A percentile compares a stretch with the other conserved stretches of the same genome.
phyloP scores from a whole-genome alignment of 2,888 invertebrate genomes.

The Epistrophe eligans region DNA sequence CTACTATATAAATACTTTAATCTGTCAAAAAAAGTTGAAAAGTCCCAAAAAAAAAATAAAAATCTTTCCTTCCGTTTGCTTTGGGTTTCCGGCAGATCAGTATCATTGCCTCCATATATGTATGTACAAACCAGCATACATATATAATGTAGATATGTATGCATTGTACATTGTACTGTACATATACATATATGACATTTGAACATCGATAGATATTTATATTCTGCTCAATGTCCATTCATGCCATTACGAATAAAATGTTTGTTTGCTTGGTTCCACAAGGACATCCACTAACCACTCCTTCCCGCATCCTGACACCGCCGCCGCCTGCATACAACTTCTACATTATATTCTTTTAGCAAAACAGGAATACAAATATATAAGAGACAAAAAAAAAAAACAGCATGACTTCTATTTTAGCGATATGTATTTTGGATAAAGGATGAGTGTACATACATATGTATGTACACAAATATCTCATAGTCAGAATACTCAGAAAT shows the following conservation, averaged over 20 bases:
- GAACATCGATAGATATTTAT: constrained; percentile 62
- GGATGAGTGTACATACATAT: not conserved
- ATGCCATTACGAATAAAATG: constrained; percentile 48
- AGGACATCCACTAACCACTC: not conserved
- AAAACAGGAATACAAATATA: not conserved
- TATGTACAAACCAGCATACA: not conserved
- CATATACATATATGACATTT: not conserved
- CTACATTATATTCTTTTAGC: not conserved
- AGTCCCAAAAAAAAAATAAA: not conserved
- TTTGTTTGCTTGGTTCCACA: constrained; percentile 58
- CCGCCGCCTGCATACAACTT: not conserved
- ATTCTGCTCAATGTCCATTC: constrained; percentile 64
- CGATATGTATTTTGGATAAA: constrained; percentile 4
- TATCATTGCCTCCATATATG: constrained; percentile 31
- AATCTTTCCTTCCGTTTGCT: constrained; percentile 53
- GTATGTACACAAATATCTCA: not conserved
- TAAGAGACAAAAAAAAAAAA: not conserved
- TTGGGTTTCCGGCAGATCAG: constrained; percentile 54
- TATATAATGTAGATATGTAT: too few species aligned
- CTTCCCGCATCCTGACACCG: not conserved
- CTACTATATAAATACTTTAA: not conserved
- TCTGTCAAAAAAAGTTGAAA: not conserved
- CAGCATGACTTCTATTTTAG: constrained; percentile 16
- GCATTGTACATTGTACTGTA: too few species aligned
- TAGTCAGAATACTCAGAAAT: not conserved